A percentile compares a stretch with the other conserved stretches of the same genome.
Evolutionary conservation across 2,888 invertebrate genomes (phyloP).

Genomic region (Nomada fucata): DNA sequence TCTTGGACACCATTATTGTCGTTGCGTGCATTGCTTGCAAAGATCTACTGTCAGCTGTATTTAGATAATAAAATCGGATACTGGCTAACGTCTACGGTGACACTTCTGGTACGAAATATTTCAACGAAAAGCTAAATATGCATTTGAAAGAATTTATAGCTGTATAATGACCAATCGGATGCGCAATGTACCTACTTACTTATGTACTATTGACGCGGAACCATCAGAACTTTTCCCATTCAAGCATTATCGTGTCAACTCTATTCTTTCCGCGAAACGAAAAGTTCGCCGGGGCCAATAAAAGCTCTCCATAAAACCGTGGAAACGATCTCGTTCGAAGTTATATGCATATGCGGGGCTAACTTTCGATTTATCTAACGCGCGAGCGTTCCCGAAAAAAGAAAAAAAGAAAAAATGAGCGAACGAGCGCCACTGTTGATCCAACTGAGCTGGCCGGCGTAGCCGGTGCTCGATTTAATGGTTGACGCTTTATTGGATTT

Average conservation of each 20-base stretch:
- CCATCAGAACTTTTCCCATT: neutral
- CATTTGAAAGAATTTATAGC: neutral
- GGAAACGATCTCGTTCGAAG: slow-evolving; percentile 13
- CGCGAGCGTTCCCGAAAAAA: slow-evolving; percentile 9
- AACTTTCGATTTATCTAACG: slow-evolving; percentile 51
- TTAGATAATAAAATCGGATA: too few species aligned
- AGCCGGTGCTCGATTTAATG: slow-evolving; percentile 75
- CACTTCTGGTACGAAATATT: neutral
- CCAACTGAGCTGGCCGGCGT: slow-evolving; percentile 35
- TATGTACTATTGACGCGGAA: neutral
- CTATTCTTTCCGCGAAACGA: slow-evolving; percentile 11
- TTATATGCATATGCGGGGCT: slow-evolving; percentile 17
- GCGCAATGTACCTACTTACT: neutral
- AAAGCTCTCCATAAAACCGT: slow-evolving; percentile 10
- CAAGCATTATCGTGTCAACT: slow-evolving; percentile 1
- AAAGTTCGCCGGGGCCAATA: neutral
- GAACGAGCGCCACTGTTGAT: slow-evolving; percentile 59
- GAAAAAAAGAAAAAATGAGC: slow-evolving; percentile 40
- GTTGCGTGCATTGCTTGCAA: neutral
- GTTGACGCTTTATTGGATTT: slow-evolving; percentile 77
- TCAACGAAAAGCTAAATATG: neutral
- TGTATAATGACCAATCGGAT: neutral
- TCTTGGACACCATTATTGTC: neutral
- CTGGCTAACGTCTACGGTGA: too few species aligned
- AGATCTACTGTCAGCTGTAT: too few species aligned